phyloP scores from a whole-genome alignment of 2,888 invertebrate species.

The Agrochola lychnidis region DNA sequence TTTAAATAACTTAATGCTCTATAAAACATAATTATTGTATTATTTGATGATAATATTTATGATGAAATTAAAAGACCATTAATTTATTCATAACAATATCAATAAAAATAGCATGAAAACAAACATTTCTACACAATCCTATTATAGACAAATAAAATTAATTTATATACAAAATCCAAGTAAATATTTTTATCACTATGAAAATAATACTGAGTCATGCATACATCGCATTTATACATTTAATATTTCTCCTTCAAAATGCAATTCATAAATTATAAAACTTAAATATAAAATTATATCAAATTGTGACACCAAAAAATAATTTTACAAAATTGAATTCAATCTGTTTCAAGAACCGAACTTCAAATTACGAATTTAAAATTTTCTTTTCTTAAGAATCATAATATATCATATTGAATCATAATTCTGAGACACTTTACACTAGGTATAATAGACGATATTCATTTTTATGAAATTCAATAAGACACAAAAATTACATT shows the following conservation, averaged over 20 bases:
- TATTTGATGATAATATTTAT: not conserved
- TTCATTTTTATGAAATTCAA: constrained; percentile 59
- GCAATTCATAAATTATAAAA: constrained; percentile 40
- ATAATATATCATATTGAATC: constrained; percentile 43
- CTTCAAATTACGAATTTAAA: constrained; percentile 26
- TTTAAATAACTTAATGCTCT: not conserved
- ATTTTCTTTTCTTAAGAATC: constrained; percentile 24
- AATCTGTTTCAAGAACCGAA: constrained; percentile 25
- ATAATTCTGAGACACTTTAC: constrained; percentile 37
- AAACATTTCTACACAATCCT: constrained; percentile 22
- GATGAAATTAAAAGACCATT: constrained; percentile 6
- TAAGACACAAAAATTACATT: constrained; percentile 59
- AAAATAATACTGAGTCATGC: constrained; percentile 78
- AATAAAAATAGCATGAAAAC: constrained; percentile 3
- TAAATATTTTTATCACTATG: constrained; percentile 62
- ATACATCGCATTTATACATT: constrained; percentile 53
- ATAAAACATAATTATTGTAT: not conserved
- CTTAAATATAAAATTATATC: constrained; percentile 24
- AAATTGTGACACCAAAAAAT: constrained; percentile 24
- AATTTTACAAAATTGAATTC: constrained; percentile 27
- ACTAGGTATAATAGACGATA: constrained; percentile 36
- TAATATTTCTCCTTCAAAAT: constrained; percentile 30
- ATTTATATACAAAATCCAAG: constrained; percentile 49
- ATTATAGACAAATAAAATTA: constrained; percentile 44
- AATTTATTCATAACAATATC: constrained; percentile 9